A percentile compares a stretch with the other conserved stretches of the same genome.
Conservation (phyloP, 2,888 invertebrate species). For the Rhagonycha lutea region DNA sequence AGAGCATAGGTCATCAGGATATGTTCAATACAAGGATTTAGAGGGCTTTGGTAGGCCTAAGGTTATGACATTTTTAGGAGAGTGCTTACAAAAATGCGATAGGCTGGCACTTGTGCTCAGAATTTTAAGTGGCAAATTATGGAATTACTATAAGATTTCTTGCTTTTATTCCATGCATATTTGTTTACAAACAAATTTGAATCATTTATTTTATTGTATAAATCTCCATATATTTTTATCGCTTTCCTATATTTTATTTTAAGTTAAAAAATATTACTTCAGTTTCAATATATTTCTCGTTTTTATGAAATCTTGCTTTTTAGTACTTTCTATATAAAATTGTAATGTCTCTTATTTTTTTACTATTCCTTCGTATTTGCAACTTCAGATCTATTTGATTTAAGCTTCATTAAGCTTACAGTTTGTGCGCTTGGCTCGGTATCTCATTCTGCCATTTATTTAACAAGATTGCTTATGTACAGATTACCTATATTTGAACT, state of each 20-base stretch:
- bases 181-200: conserved; percentile 10
- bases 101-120: conserved; percentile 36
- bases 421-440: background rate
- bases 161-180: conserved; percentile 14
- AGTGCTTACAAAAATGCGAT: conserved; percentile 37
- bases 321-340: background rate
- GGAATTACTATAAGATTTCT: conserved; percentile 28
- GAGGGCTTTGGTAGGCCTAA: conserved; percentile 39
- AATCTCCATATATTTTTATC: conserved; percentile 5
- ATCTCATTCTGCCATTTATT: background rate
- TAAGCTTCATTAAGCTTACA: background rate
- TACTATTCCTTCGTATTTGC: background rate
- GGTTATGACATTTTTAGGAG: conserved; percentile 42
- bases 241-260: background rate
- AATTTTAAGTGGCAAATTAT: conserved; percentile 42
- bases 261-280: background rate
- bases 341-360: background rate
- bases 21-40: conserved; percentile 43
- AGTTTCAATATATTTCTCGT: background rate
- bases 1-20: conserved; percentile 41
- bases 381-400: background rate
- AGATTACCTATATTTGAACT: background rate
- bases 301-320: background rate
- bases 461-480: background rate
- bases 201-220: background rate